Evolutionary conservation across 2,888 invertebrate genomes (phyloP), one percentile per base, ranked within the genome.

Genomic region (Orthosia gracilis): DNA sequence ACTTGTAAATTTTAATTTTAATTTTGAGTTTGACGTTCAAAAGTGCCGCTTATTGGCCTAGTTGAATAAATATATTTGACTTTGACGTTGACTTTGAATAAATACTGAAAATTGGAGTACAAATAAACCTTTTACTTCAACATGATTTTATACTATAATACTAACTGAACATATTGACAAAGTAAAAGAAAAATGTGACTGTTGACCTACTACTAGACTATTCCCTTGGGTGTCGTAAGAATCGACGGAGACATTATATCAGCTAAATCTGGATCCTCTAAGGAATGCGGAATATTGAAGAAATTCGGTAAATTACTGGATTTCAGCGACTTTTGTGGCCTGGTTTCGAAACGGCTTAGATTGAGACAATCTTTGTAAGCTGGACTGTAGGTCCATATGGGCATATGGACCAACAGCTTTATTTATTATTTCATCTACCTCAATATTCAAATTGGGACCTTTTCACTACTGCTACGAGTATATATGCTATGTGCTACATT

Each of bases 221-320:
- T 23, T 57, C 81, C 47, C 65, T 13, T 11, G 18, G 40, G 76
- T 3, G 76, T 76, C 69, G 69, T 81, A 65, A 61, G 50, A 75
- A 68, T 58, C 47, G 61, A 47, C 57, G 13, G 18, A 75, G 47
- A 69, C 76, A 75, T 76, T 75, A 75, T 75, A 75, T 81, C 61
- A 75, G 69, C 76, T 31, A 81, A 75, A 77, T 80, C 65, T 49
- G 47, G 40, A n/a, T 17, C n/a, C 81, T 61, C 69, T 26, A 47
- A 68, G 68, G 61, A 50, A 52, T 65, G 21, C 23, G 18, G 26
- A 45, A 26, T 31, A 18, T 40, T 23, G 2, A 45, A 47, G 23
- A 63, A 57, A 18, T 26, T 54, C 23, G 31, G 75, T 23, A 63
- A 74, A 63, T 49, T 50, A 49, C 13, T 49, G 21, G 26, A 4